Conservation (phyloP, 2,113 vertebrate genomes). For the Telmatochromis sp. region DNA sequence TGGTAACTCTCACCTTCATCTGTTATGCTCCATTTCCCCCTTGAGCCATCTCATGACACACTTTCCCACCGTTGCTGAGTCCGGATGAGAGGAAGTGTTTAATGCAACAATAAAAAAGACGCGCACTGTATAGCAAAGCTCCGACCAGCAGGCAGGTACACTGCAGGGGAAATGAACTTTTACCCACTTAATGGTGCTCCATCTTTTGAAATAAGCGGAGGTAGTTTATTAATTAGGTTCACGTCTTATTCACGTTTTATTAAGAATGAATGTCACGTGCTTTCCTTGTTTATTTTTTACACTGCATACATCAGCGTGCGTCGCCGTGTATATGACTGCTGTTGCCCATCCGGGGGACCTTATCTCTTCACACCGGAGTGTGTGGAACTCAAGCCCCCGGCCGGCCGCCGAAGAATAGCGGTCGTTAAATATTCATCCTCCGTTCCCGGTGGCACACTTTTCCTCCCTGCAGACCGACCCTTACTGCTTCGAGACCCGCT, state of each 20-base stretch:
- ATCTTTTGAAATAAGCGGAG: neutral
- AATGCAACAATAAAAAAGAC: neutral
- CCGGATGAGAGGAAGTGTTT: neutral
- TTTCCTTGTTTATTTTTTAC: neutral
- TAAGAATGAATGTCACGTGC: neutral
- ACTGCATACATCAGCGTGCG: neutral
- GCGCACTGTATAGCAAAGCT: neutral
- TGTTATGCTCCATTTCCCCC: constrained; percentile 14
- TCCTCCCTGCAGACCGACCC: constrained; percentile 20
- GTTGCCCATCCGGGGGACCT: constrained; percentile 45
- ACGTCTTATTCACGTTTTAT: neutral
- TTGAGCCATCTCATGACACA: constrained; percentile 17
- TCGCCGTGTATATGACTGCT: neutral
- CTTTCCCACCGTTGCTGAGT: neutral
- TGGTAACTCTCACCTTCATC: constrained; percentile 14
- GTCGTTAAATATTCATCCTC: constrained; percentile 68
- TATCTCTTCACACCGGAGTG: constrained; percentile 33
- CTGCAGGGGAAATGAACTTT: neutral
- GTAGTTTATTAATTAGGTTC: neutral
- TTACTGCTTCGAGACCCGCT: neutral
- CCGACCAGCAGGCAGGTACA: neutral
- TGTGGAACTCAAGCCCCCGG: constrained; percentile 64
- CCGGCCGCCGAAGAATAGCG: constrained; percentile 47
- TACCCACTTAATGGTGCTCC: neutral
- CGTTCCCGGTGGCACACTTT: constrained; percentile 23